Evolutionary conservation across 1,140 invertebrate species (phyloP), one percentile per base, ranked within the genome.

Genomic region (Tetranychus cinnabarinus): DNA sequence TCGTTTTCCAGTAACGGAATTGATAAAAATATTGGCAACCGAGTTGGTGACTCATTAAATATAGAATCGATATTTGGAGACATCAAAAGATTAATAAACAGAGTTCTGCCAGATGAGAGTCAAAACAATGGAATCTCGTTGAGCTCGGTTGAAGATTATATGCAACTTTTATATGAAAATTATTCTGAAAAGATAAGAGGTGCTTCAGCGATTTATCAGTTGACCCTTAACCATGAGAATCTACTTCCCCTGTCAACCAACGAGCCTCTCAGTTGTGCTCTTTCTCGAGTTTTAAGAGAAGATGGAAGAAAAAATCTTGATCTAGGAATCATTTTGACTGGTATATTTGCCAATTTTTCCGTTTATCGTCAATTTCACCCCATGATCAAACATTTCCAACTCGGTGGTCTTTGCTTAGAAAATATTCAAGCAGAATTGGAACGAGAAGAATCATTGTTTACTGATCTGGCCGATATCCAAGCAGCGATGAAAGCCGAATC

Each of bases 221-320:
- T 97, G 56, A 84, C 91, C 1, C 79, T 87, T 67, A 84, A 91
- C 72, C 84, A 90, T 37, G 87, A 96, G 70, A 96, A 97, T 78
- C 77, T 98, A 56, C 82, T 88, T 67, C 86, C 90, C 72, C 74
- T 99, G 56, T 83, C 87, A 61, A 83, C 84, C 73, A 92, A 93
- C 79, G 91, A 98, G 76, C 88, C 89, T n/a, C 78, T 96, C 35
- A 75, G 97, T 31, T 92, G 89, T 76, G 93, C 92, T 56, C 74
- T 99, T 61, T 86, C 89, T 5, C 78, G 95, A 70, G 89, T 97
- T 36, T 73, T 97, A 47, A 77, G 92, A 67, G 95, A 99, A 77
- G 93, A 98, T 75, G 97, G 90, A 84, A 87, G 85, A 74, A 83
- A 86, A 69, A 96, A 88, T 71, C 84, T 96, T 67, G 91, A 97